A percentile compares a stretch with the other conserved stretches of the same genome.
These are phyloP conservation scores for Phainopepla nitens DNA, from an alignment of 2,113 vertebrate genomes.

Conservation along the genomic window DNA sequence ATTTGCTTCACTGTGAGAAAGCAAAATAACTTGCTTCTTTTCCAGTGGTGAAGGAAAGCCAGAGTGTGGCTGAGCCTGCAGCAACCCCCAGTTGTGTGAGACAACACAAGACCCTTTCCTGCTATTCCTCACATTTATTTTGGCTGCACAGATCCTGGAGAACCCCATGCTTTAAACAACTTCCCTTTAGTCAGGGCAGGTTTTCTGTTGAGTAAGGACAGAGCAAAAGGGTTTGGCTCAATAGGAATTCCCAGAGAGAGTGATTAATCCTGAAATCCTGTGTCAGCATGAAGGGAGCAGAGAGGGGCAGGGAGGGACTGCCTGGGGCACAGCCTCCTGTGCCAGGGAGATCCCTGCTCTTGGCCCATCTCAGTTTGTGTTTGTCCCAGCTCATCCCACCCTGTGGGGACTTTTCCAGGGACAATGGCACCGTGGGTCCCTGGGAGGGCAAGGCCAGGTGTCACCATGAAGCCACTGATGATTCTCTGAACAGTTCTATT, in stretches of 20 bases:
- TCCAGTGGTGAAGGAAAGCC: neutral
- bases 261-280: neutral
- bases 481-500: neutral
- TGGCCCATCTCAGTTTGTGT: neutral
- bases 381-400: neutral
- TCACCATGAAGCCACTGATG: neutral
- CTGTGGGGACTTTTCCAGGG: neutral
- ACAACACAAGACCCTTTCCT: neutral
- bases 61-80: neutral
- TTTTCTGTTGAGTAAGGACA: neutral
- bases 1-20: neutral
- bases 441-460: neutral
- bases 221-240: neutral
- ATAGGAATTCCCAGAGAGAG: neutral
- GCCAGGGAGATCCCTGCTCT: neutral
- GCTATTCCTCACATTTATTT: neutral
- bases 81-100: neutral
- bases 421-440: accelerated
- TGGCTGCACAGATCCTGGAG: neutral
- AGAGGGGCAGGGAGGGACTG: neutral
- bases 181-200: neutral
- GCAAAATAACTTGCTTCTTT: neutral
- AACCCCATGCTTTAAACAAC: neutral
- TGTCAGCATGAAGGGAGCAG: neutral
- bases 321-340: neutral